Evolutionary conservation across 2,113 vertebrate genomes (phyloP).

Genomic region (Willisornis vidua): DNA sequence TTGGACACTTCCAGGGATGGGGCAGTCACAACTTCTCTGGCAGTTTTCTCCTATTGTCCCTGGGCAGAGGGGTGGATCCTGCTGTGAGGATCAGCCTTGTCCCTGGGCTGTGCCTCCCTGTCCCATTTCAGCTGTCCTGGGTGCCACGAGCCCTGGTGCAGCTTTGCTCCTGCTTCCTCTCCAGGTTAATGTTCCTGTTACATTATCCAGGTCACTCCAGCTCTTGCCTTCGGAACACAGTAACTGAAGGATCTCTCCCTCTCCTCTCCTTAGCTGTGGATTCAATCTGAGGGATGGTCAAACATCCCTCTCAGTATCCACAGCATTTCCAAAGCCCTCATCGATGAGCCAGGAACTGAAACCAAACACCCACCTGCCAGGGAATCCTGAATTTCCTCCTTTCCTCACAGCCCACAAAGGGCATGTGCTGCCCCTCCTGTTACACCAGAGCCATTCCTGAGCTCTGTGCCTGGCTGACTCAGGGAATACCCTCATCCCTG

Average conservation of each 20-base stretch:
- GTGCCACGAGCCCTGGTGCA: rapidly evolving
- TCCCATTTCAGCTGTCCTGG: not conserved
- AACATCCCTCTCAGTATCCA: not conserved
- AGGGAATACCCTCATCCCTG: not conserved
- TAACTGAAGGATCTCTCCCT: not conserved
- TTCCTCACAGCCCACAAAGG: not conserved
- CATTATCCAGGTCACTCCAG: not conserved
- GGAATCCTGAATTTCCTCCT: not conserved
- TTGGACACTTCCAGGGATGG: not conserved
- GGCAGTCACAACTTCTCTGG: not conserved
- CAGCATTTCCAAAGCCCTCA: not conserved
- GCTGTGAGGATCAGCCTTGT: not conserved
- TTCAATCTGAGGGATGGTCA: not conserved
- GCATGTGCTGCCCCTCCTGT: not conserved
- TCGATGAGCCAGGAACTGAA: not conserved
- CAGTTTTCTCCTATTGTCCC: rapidly evolving
- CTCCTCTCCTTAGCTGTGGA: not conserved
- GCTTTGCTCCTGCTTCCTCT: not conserved
- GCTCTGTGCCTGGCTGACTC: not conserved
- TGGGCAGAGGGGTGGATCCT: not conserved
- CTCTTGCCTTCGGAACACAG: not conserved
- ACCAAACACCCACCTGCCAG: not conserved
- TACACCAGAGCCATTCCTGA: not conserved
- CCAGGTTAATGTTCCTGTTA: rapidly evolving
- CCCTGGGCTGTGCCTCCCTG: not conserved